A percentile compares a stretch with the other conserved stretches of the same genome.
Conservation (phyloP, 2,888 invertebrate genomes). For the Melanostoma scalare region DNA sequence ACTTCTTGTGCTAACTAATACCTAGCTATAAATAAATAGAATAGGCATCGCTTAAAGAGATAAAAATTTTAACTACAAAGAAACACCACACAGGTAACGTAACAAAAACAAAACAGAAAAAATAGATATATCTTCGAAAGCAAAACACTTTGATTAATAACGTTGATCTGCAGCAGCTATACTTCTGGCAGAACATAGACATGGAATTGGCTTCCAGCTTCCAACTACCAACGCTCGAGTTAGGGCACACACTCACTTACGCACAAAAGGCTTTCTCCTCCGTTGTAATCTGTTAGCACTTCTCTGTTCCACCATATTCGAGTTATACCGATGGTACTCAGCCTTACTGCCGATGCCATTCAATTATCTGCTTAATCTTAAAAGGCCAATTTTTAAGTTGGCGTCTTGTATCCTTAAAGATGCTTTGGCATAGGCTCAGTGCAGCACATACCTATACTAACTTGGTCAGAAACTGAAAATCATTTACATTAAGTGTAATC, state of each 20-base stretch:
- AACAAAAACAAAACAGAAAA: conserved; percentile 15
- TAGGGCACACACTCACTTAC: conserved; percentile 59
- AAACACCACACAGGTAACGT: conserved; percentile 11
- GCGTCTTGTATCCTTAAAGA: conserved; percentile 45
- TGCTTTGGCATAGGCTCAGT: conserved; percentile 21
- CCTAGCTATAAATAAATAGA: conserved; percentile 1
- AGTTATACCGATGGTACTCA: conserved; percentile 22
- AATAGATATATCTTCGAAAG: conserved; percentile 54
- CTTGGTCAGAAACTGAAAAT: conserved; percentile 35
- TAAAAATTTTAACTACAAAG: conserved; percentile 53
- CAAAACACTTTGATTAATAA: conserved; percentile 65
- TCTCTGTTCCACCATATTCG: conserved; percentile 44
- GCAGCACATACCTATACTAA: not conserved
- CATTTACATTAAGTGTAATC: conserved; percentile 66
- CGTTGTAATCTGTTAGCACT: conserved; percentile 45
- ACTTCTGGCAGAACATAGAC: conserved; percentile 20
- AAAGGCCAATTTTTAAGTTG: conserved; percentile 68
- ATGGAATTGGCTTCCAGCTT: conserved; percentile 26
- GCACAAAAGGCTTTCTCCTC: conserved; percentile 67
- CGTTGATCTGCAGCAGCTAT: conserved; percentile 43
- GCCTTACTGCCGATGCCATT: conserved; percentile 56
- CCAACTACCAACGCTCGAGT: conserved; percentile 17
- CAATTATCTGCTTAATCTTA: conserved; percentile 70
- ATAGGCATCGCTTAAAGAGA: conserved; percentile 59
- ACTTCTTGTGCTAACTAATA: not conserved